phyloP scores from a whole-genome alignment of 2,888 invertebrate species.

The Ommatoiulus sabulosus region DNA sequence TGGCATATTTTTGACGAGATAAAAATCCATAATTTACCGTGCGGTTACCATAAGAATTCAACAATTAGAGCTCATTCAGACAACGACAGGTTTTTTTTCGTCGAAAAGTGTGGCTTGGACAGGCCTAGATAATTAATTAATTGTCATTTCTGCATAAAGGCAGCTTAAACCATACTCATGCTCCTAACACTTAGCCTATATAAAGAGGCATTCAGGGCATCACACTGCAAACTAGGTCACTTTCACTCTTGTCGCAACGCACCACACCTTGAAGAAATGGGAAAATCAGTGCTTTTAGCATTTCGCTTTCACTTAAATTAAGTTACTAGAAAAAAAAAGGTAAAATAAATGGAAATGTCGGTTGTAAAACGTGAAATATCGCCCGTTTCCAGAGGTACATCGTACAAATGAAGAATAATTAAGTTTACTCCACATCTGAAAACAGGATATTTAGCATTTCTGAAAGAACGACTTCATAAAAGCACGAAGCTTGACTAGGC shows the following conservation, averaged over 20 bases:
- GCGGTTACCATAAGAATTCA: background rate
- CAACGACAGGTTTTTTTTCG: background rate
- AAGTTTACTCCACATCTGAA: background rate
- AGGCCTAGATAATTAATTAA: constrained; percentile 30
- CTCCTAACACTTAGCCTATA: background rate
- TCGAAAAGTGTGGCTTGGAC: background rate
- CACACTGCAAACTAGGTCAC: constrained; percentile 6
- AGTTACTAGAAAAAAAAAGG: background rate
- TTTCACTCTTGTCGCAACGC: constrained; percentile 28
- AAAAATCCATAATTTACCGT: background rate
- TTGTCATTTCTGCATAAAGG: constrained; percentile 42
- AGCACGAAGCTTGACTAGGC: background rate
- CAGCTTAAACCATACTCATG: constrained; percentile 27
- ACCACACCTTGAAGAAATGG: constrained; percentile 37
- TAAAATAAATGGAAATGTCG: constrained; percentile 4
- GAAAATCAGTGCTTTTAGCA: constrained; percentile 14
- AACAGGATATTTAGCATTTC: background rate
- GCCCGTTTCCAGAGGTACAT: background rate
- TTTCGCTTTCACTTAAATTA: background rate
- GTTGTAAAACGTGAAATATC: constrained; percentile 13
- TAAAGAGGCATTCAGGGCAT: constrained; percentile 47
- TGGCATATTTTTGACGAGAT: background rate
- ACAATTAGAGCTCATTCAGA: background rate
- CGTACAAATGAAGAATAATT: background rate
- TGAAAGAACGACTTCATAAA: background rate